Base-by-base conservation (phyloP, 2,888 invertebrate genomes). In the Cantharis lateralis region DNA sequence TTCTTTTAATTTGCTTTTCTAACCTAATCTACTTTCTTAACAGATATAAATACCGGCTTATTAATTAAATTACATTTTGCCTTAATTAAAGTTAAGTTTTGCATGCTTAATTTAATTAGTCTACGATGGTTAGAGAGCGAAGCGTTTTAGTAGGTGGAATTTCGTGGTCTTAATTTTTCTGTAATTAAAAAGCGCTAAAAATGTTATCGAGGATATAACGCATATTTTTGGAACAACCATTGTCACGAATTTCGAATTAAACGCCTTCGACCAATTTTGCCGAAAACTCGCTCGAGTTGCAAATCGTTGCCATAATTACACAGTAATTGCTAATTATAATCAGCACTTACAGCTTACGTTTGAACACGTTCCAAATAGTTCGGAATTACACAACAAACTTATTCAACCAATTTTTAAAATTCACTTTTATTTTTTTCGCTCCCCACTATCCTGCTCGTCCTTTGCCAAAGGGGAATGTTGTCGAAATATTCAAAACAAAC, bases 241-340 rank as follows among this genome's bases (percentile, higher is more conserved):
- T 64, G 72, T 66, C 66, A 62, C 62, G 62, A 69, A 62, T 69
- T 72, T 69, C 18, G 32, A 68, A 72, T 72, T 75, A 75, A 75
- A 71, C 24, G 75, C 72, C 68, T 62, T 71, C 61, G 68, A 75
- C 75, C 72, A 75, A 75, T 75, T 75, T 32, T 74, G 61, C 66
- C 63, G 68, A 71, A 71, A 68, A 74, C 68, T 78, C 48, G 71
- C 71, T 77, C 70, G 78, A 75, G 74, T 77, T 76, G 74, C 64
- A 64, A 69, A 62, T 62, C 77, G 78, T 80, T 80, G 78, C 73
- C 68, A 77, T 75, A 78, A 80, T 78, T 76, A 71, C 68, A 62
- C 63, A 71, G 79, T 74, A 78, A 80, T 80, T 78, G 78, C 73
- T 77, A 78, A 78, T 76, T 80, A 78, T 78, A 80, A 78, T 80